Conservation (phyloP, 2,113 vertebrate genomes). For the Climacteris rufus region DNA sequence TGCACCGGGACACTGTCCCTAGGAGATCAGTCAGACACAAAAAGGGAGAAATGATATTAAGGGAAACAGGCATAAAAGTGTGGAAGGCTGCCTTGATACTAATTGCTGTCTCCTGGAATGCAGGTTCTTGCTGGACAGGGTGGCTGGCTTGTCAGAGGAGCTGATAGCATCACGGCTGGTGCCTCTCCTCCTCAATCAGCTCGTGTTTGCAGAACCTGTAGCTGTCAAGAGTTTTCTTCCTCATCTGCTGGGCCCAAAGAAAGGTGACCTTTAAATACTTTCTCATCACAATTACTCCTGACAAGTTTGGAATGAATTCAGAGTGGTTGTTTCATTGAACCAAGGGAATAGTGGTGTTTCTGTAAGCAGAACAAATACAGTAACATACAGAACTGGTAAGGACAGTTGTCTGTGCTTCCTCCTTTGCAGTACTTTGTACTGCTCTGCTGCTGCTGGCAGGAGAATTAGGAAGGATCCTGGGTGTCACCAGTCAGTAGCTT, state of each 20-base stretch:
- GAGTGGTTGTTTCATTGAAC: not conserved
- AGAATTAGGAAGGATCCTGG: not conserved
- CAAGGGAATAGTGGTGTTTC: not conserved
- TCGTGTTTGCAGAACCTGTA: conserved; percentile 94
- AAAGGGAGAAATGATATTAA: not conserved
- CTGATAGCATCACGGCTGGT: conserved; percentile 87
- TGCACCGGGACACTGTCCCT: not conserved
- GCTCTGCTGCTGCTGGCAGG: not conserved
- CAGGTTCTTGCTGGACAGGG: conserved; percentile 90
- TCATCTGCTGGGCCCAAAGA: conserved; percentile 91
- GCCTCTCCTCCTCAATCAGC: conserved; percentile 89
- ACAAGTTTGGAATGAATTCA: not conserved
- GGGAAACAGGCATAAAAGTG: not conserved
- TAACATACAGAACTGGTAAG: not conserved
- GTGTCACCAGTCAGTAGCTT: not conserved
- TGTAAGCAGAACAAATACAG: not conserved
- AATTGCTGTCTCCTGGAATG: not conserved
- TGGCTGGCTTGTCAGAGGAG: conserved; percentile 88
- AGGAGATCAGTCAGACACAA: not conserved
- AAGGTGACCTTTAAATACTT: conserved; percentile 73
- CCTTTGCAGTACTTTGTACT: not conserved
- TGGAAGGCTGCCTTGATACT: not conserved
- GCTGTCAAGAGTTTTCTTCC: conserved; percentile 98
- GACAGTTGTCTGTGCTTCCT: not conserved
- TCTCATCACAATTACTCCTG: not conserved